Evolutionary conservation across 2,888 invertebrate genomes (phyloP), one percentile per base, ranked within the genome.

Genomic region (Harpagoxenus sublaevis): DNA sequence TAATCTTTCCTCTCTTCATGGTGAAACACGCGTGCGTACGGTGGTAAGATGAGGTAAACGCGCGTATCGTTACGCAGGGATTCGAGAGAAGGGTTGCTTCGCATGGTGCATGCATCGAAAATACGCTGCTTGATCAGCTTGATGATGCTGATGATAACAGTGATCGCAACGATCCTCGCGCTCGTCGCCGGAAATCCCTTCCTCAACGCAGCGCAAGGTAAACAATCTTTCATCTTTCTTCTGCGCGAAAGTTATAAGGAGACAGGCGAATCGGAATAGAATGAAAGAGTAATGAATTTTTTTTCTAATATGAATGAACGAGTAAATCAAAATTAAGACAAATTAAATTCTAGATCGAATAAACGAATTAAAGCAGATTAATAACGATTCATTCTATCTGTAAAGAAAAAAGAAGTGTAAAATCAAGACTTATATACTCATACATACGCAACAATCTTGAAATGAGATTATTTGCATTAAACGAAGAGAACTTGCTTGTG

Each of bases 131-230:
- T 39, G 45, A 88, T 88, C 8, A 4, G 12, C 12, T 63, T 39
- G 45, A 88, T 88, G 81, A 86, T 90, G 87, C 68, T 90, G 73
- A 55, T 84, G 55, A 87, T 92, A 77, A 87, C 75, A 8, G 70
- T 84, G 31, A 28, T 89, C 28, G 73, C 79, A 66, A 82, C 84
- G 86, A 85, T 89, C 70, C 71, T 90, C 74, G 86, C 75, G 31
- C 71, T 85, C 71, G 84, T 84, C 53, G 66, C 66, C 48, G 86
- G 88, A 51, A 90, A 87, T 89, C 88, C 90, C n/a, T 89, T 89
- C 45, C 84, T 87, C 51, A 89, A 89, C 48, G 84, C 88, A 10
- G 81, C 83, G 62, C 92, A 91, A 92, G 93, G 93, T 93, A 92
- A 87, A 53, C 57, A 23, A 10, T 51, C 39, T 48, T 45, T 10